Evolutionary conservation across 2,797 vertebrate species (phyloP), one percentile per base, ranked within the genome.

Genomic region (Oryzias sinensis): DNA sequence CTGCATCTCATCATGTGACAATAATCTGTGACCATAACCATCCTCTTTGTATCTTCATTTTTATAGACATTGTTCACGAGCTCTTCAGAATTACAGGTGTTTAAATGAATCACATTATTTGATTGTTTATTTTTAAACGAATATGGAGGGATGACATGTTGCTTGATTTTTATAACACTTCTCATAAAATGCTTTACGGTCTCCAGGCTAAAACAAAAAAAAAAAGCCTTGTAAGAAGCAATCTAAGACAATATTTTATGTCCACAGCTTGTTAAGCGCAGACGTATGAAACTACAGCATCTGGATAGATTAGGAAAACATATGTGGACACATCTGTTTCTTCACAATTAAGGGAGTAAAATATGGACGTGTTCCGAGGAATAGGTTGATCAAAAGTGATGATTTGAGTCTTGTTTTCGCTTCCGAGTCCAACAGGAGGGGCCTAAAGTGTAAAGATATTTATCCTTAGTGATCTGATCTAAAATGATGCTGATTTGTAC

Each of bases 221-320:
- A 7, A 29, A 85, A 74, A 63, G 76, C 82, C 80, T 89, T 82
- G 81, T 83, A 90, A 74, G 79, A 87, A 82, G 83, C 84, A 37
- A 86, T 88, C 87, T 84, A 74, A 86, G 89, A 85, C 82, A 85
- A 86, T 89, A 88, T 90, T 92, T 91, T 90, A 90, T 92, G 90
- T 92, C 91, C 89, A 64, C 91, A 90, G 90, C 91, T 92, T 93
- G 91, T 92, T 91, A 89, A 90, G 90, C 92, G 89, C 87, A 86
- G 87, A 90, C 86, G 74, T 89, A 87, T 89, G 89, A 87, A 77
- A 77, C 59, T 87, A 79, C 66, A 89, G 88, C 91, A 92, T 92
- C 92, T 93, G 92, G 90, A 90, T 89, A 83, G 65, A n/a, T 62
- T 67, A 67, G 79, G 79, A 79, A 90, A 90, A 88, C 90, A 92